A percentile compares a stretch with the other conserved stretches of the same genome.
Conservation (phyloP, 1,140 invertebrate genomes). For the Mactra quadrangularis region DNA sequence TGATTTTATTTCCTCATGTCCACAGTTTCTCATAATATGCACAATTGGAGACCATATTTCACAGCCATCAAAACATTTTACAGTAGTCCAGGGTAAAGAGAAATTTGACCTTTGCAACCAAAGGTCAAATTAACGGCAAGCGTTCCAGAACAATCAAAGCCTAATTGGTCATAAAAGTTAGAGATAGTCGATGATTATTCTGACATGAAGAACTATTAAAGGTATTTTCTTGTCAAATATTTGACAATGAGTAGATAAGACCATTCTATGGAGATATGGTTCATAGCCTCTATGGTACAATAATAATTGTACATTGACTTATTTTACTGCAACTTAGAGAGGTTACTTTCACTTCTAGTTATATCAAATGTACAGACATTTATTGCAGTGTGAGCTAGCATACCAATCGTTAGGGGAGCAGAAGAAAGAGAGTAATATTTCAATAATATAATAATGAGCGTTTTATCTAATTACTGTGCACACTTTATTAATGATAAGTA, state of each 20-base stretch:
- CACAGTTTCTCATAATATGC: constrained; percentile 34
- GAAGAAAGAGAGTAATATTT: no score
- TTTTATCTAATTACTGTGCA: no score
- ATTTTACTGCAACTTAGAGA: constrained; percentile 4
- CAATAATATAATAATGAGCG: no score
- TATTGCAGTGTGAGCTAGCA: background rate
- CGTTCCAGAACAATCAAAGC: constrained; percentile 24
- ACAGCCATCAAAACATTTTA: constrained; percentile 19
- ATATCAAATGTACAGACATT: background rate
- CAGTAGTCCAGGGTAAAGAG: background rate
- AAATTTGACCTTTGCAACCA: constrained; percentile 5
- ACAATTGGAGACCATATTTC: constrained; percentile 24
- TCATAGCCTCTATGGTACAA: background rate
- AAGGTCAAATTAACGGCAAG: constrained; percentile 20
- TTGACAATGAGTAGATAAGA: constrained; percentile 25
- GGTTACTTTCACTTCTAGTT: constrained; percentile 4
- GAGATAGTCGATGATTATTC: constrained; percentile 21
- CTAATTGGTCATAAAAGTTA: constrained; percentile 48
- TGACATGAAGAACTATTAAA: constrained; percentile 29
- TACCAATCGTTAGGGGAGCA: background rate
- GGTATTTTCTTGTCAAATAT: constrained; percentile 33
- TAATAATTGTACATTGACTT: background rate
- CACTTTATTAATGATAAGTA: no score
- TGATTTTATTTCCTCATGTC: background rate
- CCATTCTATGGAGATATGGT: background rate